A percentile compares a stretch with the other conserved stretches of the same genome.
phyloP scores from a whole-genome alignment of 2,113 vertebrate genomes.

The Osmerus eperlanus region DNA sequence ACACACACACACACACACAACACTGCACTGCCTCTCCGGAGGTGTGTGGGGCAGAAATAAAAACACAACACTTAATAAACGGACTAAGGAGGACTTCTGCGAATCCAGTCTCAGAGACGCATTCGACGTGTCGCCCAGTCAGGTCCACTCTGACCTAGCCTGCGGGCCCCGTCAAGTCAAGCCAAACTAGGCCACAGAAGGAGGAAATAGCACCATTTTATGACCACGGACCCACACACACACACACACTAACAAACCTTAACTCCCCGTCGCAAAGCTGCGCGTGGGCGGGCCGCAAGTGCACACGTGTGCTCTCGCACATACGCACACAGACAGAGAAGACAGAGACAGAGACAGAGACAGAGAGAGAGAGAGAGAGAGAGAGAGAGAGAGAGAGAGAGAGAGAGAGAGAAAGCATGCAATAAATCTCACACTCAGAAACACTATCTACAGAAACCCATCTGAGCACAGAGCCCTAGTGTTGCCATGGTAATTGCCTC shows the following conservation, averaged over 20 bases:
- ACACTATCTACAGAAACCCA: constrained; percentile 19
- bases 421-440: constrained; percentile 12
- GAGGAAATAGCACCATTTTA: too few species aligned
- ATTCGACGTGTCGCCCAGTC: too few species aligned
- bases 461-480: constrained; percentile 22
- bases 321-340: constrained; percentile 7
- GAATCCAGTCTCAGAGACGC: not conserved
- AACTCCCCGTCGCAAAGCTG: too few species aligned
- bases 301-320: constrained; percentile 2
- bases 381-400: not conserved
- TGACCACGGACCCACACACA: too few species aligned
- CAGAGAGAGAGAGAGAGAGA: not conserved
- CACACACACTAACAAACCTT: constrained; percentile 4
- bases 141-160: not conserved
- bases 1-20: too few species aligned
- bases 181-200: too few species aligned
- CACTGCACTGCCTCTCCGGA: too few species aligned
- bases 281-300: not conserved
- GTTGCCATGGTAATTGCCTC: constrained; percentile 55
- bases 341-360: not conserved
- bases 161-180: not conserved
- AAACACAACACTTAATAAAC: constrained; percentile 3
- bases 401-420: constrained; percentile 1
- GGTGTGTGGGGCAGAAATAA: too few species aligned
- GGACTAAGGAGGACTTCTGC: constrained; percentile 13